Evolutionary conservation across 2,113 vertebrate genomes (phyloP).

Genomic region (Nibea albiflora): DNA sequence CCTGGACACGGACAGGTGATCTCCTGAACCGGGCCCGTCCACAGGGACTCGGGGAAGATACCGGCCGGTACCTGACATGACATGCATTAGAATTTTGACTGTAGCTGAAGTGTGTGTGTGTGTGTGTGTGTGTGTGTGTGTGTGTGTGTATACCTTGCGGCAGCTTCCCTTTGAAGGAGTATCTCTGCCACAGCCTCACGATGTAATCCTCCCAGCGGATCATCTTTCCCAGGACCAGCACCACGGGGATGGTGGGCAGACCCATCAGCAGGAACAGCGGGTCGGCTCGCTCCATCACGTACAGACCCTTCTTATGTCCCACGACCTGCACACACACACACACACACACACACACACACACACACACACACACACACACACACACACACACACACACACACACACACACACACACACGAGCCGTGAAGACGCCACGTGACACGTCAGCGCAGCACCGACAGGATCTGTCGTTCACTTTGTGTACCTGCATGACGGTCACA

Average conservation of each 20-base stretch:
- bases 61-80: slow-evolving; percentile 61
- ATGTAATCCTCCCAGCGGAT: slow-evolving; percentile 86
- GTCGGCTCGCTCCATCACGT: slow-evolving; percentile 84
- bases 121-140: not conserved
- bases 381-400: no score
- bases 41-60: slow-evolving; percentile 66
- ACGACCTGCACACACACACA: slow-evolving; percentile 75
- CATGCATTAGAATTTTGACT: no score
- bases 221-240: slow-evolving; percentile 86
- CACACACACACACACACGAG: no score
- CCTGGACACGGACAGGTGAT: slow-evolving; percentile 83
- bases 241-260: slow-evolving; percentile 84
- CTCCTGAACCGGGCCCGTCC: slow-evolving; percentile 68
- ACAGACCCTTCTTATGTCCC: slow-evolving; percentile 85
- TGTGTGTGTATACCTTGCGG: no score
- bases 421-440: not conserved
- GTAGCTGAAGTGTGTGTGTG: not conserved
- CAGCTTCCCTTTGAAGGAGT: slow-evolving; percentile 67
- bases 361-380: no score
- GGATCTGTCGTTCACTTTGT: no score
- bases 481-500: slow-evolving; percentile 87
- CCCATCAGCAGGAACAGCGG: slow-evolving; percentile 85
- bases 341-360: no score
- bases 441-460: no score
- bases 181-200: slow-evolving; percentile 82